Base-by-base conservation (phyloP, 2,888 invertebrate genomes). In the Diadegma fenestrale region DNA sequence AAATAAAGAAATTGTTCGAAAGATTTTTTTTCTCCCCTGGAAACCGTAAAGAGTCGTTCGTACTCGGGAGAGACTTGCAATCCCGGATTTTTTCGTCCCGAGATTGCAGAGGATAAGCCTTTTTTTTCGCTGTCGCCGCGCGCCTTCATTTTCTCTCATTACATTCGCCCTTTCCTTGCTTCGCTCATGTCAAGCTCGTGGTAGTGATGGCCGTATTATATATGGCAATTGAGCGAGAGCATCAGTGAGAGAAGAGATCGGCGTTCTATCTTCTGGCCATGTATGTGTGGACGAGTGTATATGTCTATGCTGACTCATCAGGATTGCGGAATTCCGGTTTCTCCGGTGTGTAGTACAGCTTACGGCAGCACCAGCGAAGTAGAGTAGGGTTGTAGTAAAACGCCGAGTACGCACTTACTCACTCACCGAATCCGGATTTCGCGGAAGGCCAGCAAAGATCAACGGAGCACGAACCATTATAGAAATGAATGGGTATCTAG, bases 221-320 rank as follows among this genome's bases (percentile, higher is more conserved):
- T 82, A 71, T 37, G 85, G 79, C 30, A 82, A 75, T 85, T 78
- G 73, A 76, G 77, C 66, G 77, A 72, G 37, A 77, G 82, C 77
- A 83, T 66, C 85, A 77, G 80, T 73, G 61, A 51, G 68, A 30
- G 75, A 58, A 79, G 71, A 80, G 76, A 64, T 76, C 82, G 37
- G 22, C 69, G 71, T 77, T 30, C 80, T 78, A 43, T 30, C 68
- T 76, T 58, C 68, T 64, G 82, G 78, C 17, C 64, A 26, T 37
- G 37, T 37, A 37, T 45, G 61, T 41, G 19, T 43, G 30, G 72
- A 54, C 73, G 73, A 69, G 76, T 75, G n/a, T n/a, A n/a, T n/a
- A 80, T 82, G 77, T 51, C 80, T 77, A 78, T 82, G 84, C 84
- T 87, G 87, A 87, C 79, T 87, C 85, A 85, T 85, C 85, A 80